These are phyloP conservation scores for Zaprionus capensis DNA, from an alignment of 1,140 invertebrate species.

Conservation along the genomic window DNA sequence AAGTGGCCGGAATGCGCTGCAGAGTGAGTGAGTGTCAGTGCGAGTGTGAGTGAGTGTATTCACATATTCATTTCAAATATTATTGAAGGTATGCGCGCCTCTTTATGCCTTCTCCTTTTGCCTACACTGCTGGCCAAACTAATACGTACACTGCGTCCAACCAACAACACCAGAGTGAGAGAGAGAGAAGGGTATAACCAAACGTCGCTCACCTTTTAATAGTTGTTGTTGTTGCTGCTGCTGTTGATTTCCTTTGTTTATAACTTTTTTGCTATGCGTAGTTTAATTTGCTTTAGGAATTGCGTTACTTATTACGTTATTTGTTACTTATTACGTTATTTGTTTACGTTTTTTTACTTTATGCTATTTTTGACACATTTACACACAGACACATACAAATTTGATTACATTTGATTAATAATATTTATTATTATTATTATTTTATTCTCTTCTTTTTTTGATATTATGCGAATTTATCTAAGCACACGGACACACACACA, in stretches of 20 bases:
- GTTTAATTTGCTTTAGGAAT: slow-evolving; percentile 70
- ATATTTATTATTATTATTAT: slow-evolving; percentile 7
- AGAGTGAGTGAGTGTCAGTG: slow-evolving; percentile 18
- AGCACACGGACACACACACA: slow-evolving; percentile 35
- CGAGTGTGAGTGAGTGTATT: slow-evolving; percentile 12
- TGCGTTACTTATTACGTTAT: slow-evolving; percentile 61
- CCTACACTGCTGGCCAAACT: slow-evolving; percentile 29
- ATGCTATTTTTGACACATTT: slow-evolving; percentile 38
- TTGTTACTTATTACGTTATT: slow-evolving; percentile 31
- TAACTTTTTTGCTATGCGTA: slow-evolving; percentile 18
- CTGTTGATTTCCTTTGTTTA: slow-evolving; percentile 38
- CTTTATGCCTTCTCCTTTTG: slow-evolving; percentile 9
- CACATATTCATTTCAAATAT: slow-evolving; percentile 42
- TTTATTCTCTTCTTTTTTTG: slow-evolving; percentile 21
- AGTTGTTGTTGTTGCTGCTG: slow-evolving; percentile 24
- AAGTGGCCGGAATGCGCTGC: slow-evolving; percentile 70
- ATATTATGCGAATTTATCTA: slow-evolving; percentile 64
- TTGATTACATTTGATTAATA: slow-evolving; percentile 38
- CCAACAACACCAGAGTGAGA: background rate
- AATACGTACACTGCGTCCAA: slow-evolving; percentile 18
- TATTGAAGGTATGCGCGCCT: slow-evolving; percentile 47
- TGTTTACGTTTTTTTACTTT: slow-evolving; percentile 38
- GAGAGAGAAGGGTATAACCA: background rate
- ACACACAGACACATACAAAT: slow-evolving; percentile 30
- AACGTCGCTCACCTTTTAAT: slow-evolving; percentile 56